A percentile compares a stretch with the other conserved stretches of the same genome.
phyloP scores from a whole-genome alignment of 2,888 invertebrate genomes.

The Dolomedes plantarius region DNA sequence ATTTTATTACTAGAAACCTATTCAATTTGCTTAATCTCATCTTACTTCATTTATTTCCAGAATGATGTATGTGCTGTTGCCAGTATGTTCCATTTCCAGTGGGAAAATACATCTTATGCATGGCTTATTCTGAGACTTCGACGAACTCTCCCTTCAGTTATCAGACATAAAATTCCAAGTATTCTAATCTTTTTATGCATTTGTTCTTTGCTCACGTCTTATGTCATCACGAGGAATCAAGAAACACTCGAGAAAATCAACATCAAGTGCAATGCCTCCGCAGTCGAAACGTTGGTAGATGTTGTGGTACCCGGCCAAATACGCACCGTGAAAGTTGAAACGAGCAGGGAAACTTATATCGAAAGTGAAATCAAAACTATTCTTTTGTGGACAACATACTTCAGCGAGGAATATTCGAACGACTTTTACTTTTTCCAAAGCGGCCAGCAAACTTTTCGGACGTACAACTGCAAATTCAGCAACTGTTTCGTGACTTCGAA shows the following conservation, averaged over 20 bases:
- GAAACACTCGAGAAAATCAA: not conserved
- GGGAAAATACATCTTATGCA: not conserved
- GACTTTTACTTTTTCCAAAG: conserved; percentile 61
- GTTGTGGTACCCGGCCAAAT: conserved; percentile 43
- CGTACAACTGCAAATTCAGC: conserved; percentile 41
- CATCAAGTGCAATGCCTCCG: not conserved
- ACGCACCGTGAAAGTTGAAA: conserved; percentile 17
- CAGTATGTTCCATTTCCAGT: too few relatives aligned
- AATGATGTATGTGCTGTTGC: too few relatives aligned
- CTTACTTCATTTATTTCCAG: too few relatives aligned
- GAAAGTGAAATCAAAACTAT: conserved; percentile 20
- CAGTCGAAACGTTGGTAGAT: not conserved
- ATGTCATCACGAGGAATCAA: not conserved
- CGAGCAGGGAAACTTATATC: not conserved
- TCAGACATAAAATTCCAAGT: not conserved
- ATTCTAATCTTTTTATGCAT: not conserved
- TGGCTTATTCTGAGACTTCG: not conserved
- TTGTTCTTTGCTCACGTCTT: not conserved
- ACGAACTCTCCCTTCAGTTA: not conserved
- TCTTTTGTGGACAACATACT: conserved; percentile 64
- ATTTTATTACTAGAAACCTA: too few relatives aligned
- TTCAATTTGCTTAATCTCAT: too few relatives aligned
- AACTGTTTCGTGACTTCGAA: conserved; percentile 65
- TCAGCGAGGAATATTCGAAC: conserved; percentile 39
- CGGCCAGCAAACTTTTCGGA: conserved; percentile 39